Evolutionary conservation across 1,140 invertebrate species (phyloP), one percentile per base, ranked within the genome.

Genomic region (Drosophila pachea): DNA sequence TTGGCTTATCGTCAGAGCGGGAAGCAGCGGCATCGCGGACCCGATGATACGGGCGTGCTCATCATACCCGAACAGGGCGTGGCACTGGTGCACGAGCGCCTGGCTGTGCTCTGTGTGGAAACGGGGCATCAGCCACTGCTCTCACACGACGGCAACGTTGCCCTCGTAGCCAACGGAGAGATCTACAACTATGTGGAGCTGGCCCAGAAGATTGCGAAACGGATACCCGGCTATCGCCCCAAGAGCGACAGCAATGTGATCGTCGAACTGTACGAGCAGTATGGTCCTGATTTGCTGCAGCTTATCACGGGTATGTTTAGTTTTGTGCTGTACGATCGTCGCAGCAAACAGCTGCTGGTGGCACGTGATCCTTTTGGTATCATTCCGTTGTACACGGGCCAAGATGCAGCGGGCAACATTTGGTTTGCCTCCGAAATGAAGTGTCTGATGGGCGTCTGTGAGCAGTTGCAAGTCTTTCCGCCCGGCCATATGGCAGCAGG

Each of bases 361-460:
- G 95, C 93, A 0, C 92, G 96, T 72, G 96, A 97, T 91, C 96
- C 96, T 0, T 97, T 94, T 87, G 97, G 96, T 7, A 94, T 98
- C 0, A 91, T 95, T 53, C 96, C 97, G 1, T 76, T 95, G 3
- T 90, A 89, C 43, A 92, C 91, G 72, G 89, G 91, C 45, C 84
- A 90, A 49, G 90, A 91, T 70, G 83, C 87, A 7, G 82, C 91
- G 31, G 86, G 82, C 22, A 88, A 88, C 50, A 32, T 78, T 4
- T 88, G 81, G 81, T 68, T 86, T 29, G 55, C 81, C 7, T 86
- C 82, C 5, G 86, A 88, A 52, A 79, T 88, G 82, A 88, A 88
- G 36, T 86, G 86, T 35, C 43, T 88, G 9, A 63, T 74, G 3
- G 78, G 68, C 4, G 63, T 74, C 29, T 88, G 86, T 31, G 14